phyloP scores from a whole-genome alignment of 2,797 vertebrate genomes.

The Myoxocephalus aenaeus region DNA sequence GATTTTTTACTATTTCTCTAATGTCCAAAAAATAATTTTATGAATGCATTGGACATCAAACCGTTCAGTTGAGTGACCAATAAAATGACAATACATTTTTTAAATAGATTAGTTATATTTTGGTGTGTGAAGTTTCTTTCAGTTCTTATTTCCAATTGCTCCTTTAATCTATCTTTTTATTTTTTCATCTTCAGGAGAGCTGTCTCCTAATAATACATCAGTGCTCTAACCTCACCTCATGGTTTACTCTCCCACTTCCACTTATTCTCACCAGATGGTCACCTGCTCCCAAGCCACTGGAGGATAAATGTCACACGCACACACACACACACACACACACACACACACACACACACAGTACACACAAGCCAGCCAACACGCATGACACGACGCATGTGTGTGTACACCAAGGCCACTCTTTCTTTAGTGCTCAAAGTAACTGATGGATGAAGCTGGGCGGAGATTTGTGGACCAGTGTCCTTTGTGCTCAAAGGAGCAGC shows the following conservation, averaged over 20 bases:
- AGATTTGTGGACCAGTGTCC: conserved; percentile 62
- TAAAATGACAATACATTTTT: not conserved
- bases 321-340: conserved; percentile 13
- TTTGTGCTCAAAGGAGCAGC: conserved; percentile 67
- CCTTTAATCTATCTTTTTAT: not conserved
- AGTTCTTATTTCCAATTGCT: not conserved
- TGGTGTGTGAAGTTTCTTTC: not conserved
- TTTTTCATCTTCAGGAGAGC: not conserved
- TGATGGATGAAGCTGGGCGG: conserved; percentile 45
- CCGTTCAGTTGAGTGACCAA: not conserved
- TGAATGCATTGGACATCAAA: not conserved
- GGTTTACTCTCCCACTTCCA: conserved; percentile 10
- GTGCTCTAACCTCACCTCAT: not conserved
- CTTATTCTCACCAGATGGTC: conserved; percentile 41
- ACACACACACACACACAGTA: conserved; percentile 8
- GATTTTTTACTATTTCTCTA: not conserved
- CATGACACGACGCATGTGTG: conserved; percentile 7
- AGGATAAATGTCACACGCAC: conserved; percentile 41
- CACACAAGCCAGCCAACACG: not conserved
- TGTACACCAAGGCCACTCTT: conserved; percentile 37
- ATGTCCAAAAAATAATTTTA: not conserved
- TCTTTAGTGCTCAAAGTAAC: conserved; percentile 32
- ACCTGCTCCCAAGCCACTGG: conserved; percentile 10
- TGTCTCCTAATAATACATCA: not conserved
- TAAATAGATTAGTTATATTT: not conserved